Evolutionary conservation across 2,797 vertebrate species (phyloP).

Genomic region (Melanotaenia pygmaea): DNA sequence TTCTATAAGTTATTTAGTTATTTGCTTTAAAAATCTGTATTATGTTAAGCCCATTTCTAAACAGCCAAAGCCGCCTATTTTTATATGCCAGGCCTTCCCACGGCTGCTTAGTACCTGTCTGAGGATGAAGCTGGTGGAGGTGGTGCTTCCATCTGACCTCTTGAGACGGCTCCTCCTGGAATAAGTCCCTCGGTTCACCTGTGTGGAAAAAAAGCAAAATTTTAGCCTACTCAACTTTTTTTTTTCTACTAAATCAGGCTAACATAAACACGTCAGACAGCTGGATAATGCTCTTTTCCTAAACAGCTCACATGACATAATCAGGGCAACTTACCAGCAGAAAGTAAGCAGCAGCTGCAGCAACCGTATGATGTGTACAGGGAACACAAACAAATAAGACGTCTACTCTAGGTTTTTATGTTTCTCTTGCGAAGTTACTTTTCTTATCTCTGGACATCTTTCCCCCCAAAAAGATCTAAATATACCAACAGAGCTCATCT

Average conservation of each 20-base stretch:
- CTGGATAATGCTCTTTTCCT: background rate
- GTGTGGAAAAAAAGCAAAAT: background rate
- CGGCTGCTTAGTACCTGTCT: conserved; percentile 86
- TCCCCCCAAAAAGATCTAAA: conserved; percentile 51
- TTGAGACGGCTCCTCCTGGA: conserved; percentile 93
- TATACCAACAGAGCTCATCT: conserved; percentile 60
- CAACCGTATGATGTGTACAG: background rate
- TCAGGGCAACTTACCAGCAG: conserved; percentile 1
- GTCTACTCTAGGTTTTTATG: background rate
- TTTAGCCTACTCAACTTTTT: background rate
- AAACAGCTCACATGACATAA: background rate
- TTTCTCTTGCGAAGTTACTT: conserved; percentile 20
- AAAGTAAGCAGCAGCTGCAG: background rate
- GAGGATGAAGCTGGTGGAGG: conserved; percentile 97
- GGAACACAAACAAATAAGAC: background rate
- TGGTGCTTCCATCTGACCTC: conserved; percentile 95
- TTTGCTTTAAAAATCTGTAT: background rate
- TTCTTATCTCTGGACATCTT: conserved; percentile 18
- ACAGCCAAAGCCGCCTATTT: background rate
- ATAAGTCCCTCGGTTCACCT: conserved; percentile 93
- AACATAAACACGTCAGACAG: background rate
- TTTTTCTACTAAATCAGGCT: background rate
- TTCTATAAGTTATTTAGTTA: background rate
- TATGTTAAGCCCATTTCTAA: background rate
- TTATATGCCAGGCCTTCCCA: background rate